Conservation (phyloP, 2,113 vertebrate species). For the Tamias sibiricus region DNA sequence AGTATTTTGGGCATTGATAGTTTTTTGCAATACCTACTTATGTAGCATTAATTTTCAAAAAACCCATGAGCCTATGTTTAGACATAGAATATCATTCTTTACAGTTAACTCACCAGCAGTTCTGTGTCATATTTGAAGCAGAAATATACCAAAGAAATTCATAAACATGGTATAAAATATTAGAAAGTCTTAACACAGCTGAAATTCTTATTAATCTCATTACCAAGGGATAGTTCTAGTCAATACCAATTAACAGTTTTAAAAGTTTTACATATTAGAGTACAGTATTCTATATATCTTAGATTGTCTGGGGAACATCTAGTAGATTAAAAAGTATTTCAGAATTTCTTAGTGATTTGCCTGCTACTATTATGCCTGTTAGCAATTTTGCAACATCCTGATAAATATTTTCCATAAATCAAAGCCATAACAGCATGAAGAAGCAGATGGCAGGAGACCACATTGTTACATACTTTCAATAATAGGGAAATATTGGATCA, state of each 20-base stretch:
- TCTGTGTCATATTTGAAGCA: slow-evolving; percentile 18
- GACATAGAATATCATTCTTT: slow-evolving; percentile 11
- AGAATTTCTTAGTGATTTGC: slow-evolving; percentile 83
- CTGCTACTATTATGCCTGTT: slow-evolving; percentile 85
- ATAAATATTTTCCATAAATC: slow-evolving; percentile 88
- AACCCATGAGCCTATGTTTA: slow-evolving; percentile 4
- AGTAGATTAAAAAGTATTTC: slow-evolving; percentile 85
- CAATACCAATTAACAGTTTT: slow-evolving; percentile 80
- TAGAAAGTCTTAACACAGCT: slow-evolving; percentile 67
- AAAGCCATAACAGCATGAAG: slow-evolving; percentile 85
- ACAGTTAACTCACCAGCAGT: background rate
- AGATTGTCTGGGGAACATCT: slow-evolving; percentile 84
- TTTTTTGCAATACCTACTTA: background rate
- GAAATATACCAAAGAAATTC: slow-evolving; percentile 11
- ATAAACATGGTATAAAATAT: slow-evolving; percentile 68
- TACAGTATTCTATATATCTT: slow-evolving; percentile 85
- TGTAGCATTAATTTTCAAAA: background rate
- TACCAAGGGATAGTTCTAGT: slow-evolving; percentile 77
- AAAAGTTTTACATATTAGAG: slow-evolving; percentile 85
- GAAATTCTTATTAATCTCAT: slow-evolving; percentile 83
- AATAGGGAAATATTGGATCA: slow-evolving; percentile 80
- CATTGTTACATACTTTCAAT: slow-evolving; percentile 86
- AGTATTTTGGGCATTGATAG: background rate
- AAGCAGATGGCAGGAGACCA: slow-evolving; percentile 85
- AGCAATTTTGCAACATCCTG: slow-evolving; percentile 87